Evolutionary conservation across 2,797 vertebrate genomes (phyloP), one percentile per base, ranked within the genome.

Genomic region (Melanotaenia trifasciata): DNA sequence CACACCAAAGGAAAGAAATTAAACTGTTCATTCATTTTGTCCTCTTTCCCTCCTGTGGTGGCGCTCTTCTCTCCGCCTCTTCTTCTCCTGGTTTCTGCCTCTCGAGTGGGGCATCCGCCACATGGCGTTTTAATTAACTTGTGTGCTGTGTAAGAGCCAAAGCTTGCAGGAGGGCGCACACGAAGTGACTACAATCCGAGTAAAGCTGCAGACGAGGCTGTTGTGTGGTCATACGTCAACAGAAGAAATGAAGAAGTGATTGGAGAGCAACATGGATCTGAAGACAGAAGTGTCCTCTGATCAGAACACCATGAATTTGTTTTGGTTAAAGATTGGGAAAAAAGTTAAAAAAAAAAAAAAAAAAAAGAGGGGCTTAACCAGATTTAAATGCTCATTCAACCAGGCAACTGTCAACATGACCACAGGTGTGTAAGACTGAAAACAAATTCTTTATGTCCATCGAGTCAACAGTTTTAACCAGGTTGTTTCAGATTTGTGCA

Each of bases 71-170:
- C 53, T 50, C 36, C 0, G 1, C 28, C n/a, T 66, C 32, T 12
- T n/a, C 22, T 24, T 20, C 79, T 71, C 58, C 63, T 45, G 12
- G 32, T 72, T 32, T 70, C 70, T 65, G 45, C 74, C 72, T 71
- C 73, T 9, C n/a, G 78, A 76, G 78, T 64, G 58, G 67, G 53
- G 30, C 72, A 82, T 38, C 65, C 81, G 74, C 83, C 84, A 82
- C 89, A 85, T 84, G 79, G 72, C 66, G 85, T 71, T 87, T 86
- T 87, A 87, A 91, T 86, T 87, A 87, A 87, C 77, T 59, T 38
- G 65, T 68, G 78, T 50, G 60, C 67, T 56, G 80, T 30, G 61
- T 70, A 33, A 33, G 66, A 79, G 74, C 66, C 64, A 38, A 64
- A 70, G 70, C 70, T 68, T 32, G 72, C 2, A 12, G 58, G 82